Evolutionary conservation across 1,140 invertebrate genomes (phyloP), one percentile per base, ranked within the genome.

Genomic region (Megalonaias nervosa): DNA sequence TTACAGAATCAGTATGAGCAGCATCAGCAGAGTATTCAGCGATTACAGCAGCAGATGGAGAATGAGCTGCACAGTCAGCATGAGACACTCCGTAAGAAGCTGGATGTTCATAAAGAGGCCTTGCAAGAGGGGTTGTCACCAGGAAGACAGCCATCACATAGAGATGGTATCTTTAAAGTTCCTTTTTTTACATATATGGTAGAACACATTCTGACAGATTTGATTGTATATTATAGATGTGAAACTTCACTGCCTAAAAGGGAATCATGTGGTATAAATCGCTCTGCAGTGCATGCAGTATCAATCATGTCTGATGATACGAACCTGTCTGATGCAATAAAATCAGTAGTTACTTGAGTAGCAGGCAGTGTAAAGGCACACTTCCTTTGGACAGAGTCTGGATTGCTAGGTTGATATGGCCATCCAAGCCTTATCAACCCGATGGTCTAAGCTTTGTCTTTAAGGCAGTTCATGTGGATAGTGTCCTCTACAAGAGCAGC

Each of bases 21-120:
- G 56, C 85, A 87, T 69, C 81, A 85, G 79, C 74, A 74, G n/a
- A 82, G 83, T 64, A 84, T 87, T 16, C 80, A 82, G 31, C 74
- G 80, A 17, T 80, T 87, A 71, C 85, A 87, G 74, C 67, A 75
- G 19, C 81, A 84, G 60, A 84, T 87, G 77, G 84, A 85, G 60
- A 38, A 70, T 19, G 84, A 87, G 69, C 74, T 87, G 17, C 67
- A 74, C 15, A 81, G 77, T 64, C 85, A 87, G 65, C 82, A 87
- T 57, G 67, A 75, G 6, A 73, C 77, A 6, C 76, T 87, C n/a
- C 72, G 80, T 21, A 71, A 83, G 48, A 83, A 82, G 57, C 79
- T 87, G 56, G 69, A 81, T 12, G 73, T 68, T 5, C 82, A 85
- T 59, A 80, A 80, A n/a, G 82, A 87, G 75, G 82, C 71, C 57